Conservation (phyloP, 2,113 vertebrate genomes). For the cat (Felis catus) region DNA sequence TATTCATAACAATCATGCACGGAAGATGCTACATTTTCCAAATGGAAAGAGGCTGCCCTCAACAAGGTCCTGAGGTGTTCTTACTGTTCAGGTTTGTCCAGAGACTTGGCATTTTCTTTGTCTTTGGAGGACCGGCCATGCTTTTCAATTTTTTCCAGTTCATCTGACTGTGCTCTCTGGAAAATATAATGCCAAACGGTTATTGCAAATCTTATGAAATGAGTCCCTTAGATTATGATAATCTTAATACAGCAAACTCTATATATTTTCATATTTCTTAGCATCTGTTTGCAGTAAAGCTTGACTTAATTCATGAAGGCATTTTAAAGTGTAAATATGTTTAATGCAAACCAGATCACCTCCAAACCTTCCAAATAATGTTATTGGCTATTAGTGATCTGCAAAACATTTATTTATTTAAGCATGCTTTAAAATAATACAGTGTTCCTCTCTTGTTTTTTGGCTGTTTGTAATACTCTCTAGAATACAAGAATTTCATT, state of each 20-base stretch:
- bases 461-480: slow-evolving; percentile 22
- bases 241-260: slow-evolving; percentile 71
- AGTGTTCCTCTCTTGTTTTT: slow-evolving; percentile 46
- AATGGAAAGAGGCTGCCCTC: background rate
- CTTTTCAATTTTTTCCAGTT: slow-evolving; percentile 94
- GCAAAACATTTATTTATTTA: slow-evolving; percentile 67
- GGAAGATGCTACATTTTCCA: background rate
- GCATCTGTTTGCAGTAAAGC: slow-evolving; percentile 46
- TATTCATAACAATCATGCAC: background rate
- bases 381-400: slow-evolving; percentile 70
- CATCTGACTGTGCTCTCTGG: slow-evolving; percentile 94
- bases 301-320: slow-evolving; percentile 70
- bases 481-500: slow-evolving; percentile 61
- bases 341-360: slow-evolving; percentile 83
- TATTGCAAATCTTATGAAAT: background rate
- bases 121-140: slow-evolving; percentile 91
- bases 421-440: slow-evolving; percentile 44
- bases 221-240: slow-evolving; percentile 43
- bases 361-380: slow-evolving; percentile 67
- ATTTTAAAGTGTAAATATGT: slow-evolving; percentile 86
- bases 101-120: slow-evolving; percentile 90
- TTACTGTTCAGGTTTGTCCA: slow-evolving; percentile 99
- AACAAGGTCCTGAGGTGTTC: background rate
- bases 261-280: slow-evolving; percentile 58
- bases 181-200: slow-evolving; percentile 55